Evolutionary conservation across 2,113 vertebrate species (phyloP).

Genomic region (Plestiodon gilberti): DNA sequence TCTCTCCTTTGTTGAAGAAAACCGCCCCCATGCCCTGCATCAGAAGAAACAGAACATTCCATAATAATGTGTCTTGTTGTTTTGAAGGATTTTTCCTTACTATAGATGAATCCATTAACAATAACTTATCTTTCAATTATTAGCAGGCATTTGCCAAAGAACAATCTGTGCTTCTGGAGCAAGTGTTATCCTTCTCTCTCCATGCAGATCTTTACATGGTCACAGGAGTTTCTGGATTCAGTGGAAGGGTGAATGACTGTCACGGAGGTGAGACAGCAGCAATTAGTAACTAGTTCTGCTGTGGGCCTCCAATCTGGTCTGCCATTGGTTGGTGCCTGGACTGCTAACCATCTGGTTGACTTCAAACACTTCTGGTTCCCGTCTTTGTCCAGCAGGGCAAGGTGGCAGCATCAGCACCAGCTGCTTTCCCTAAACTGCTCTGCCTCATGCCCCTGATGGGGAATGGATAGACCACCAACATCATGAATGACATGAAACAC

Average conservation of each 20-base stretch:
- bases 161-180: not conserved
- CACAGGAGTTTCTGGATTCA: not conserved
- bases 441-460: no score
- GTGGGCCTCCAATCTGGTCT: not conserved
- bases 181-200: not conserved
- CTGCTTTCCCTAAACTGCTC: not conserved
- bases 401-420: not conserved
- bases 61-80: no score
- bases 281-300: not conserved
- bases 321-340: not conserved
- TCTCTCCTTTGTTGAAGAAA: constrained; percentile 88
- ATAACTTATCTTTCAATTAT: not conserved
- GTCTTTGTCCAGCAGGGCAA: not conserved
- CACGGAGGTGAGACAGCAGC: no score
- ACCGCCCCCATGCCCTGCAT: constrained; percentile 84
- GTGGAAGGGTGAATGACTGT: not conserved
- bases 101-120: not conserved
- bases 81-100: not conserved
- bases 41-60: not conserved
- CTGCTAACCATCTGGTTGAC: not conserved
- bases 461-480: no score
- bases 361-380: not conserved
- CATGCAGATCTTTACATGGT: not conserved
- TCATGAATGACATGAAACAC: no score
- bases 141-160: not conserved